Conservation (phyloP, 2,797 vertebrate species). For the Psittacula echo region DNA sequence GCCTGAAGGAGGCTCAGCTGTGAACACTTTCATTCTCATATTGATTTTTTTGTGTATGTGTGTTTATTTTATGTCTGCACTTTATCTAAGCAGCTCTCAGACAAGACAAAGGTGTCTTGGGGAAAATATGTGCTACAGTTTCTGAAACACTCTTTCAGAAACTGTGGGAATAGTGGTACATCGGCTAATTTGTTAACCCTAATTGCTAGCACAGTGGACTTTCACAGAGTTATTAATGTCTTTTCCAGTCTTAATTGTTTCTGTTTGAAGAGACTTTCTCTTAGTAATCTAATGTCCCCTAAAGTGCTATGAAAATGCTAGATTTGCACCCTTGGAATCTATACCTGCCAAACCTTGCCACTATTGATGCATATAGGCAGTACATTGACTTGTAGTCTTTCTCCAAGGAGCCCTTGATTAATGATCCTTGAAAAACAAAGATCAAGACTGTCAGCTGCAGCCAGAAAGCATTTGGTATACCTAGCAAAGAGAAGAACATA, state of each 20-base stretch:
- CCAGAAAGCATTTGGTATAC: background rate
- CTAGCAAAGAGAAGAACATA: background rate
- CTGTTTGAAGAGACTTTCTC: background rate
- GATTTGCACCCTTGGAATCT: background rate
- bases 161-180: background rate
- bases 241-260: background rate
- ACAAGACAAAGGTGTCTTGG: background rate
- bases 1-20: background rate
- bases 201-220: background rate
- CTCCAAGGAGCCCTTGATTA: background rate
- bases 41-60: accelerated
- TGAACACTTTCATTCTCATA: background rate
- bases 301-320: background rate
- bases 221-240: background rate
- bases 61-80: background rate
- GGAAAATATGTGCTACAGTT: background rate
- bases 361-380: accelerated
- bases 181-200: background rate
- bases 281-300: background rate
- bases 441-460: background rate
- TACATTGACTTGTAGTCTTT: background rate
- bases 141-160: background rate
- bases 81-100: background rate
- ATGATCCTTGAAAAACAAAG: background rate
- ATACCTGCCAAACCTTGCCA: background rate